Base-by-base conservation (phyloP, 2,113 vertebrate genomes). In the Aviceda subcristata region DNA sequence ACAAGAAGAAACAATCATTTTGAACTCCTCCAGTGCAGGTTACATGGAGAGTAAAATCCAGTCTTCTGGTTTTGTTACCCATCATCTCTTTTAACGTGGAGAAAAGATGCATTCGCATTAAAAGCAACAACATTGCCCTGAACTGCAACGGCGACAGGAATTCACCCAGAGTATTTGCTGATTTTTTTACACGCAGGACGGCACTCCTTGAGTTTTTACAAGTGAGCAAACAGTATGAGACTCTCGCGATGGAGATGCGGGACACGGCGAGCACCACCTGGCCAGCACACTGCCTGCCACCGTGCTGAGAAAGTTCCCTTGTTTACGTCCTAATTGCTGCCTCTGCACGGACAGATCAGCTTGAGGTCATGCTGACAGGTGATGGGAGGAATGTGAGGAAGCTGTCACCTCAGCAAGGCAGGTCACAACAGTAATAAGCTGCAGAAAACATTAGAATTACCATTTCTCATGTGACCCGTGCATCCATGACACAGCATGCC, bases 351-450 rank as follows among this genome's bases (percentile, higher is more conserved):
- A 73, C 0, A 1, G 96, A 91, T 96, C 94, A 95, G 83, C 63
- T 17, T 24, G 57, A 94, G 96, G 96, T 93, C 72, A 10, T 6
- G 77, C 71, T 92, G 92, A 68, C 84, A 85, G 88, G 80, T 90
- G 95, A 90, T 4, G 29, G 34, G 88, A 62, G 84, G 91, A 85
- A 89, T 12, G 71, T 0, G 0, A 69, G 75, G 88, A 94, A 92
- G 93, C 87, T 51, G 11, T 88, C 89, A 95, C 91, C 96, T 94
- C 86, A 77, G 67, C 77, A 14, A 69, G 87, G 74, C 81, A 56
- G 91, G 90, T 94, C 92, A 94, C 67, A 36, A 17, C 6, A 51
- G 62, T 59, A 51, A 13, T 15, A 67, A 86, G 59, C 62, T 56
- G 68, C 38, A 72, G 83, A 92, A 93, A 86, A 82, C 66, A 63